Base-by-base conservation (phyloP, 1,140 invertebrate genomes). In the Dryas iulia region DNA sequence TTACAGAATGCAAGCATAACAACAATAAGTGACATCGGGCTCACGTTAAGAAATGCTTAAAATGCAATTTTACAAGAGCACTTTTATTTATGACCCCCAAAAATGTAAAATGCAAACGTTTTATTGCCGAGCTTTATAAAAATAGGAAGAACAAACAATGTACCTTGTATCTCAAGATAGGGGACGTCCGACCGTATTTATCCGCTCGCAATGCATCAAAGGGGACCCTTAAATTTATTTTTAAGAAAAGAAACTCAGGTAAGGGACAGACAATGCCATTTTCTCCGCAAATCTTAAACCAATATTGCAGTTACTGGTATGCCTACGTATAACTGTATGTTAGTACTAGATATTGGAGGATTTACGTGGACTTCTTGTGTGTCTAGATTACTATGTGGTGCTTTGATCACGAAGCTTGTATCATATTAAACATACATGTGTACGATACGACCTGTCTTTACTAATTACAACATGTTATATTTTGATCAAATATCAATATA, bases 81-180 rank as follows among this genome's bases (percentile, higher is more conserved):
- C 76, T 81, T 86, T 88, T 90, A 91, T 91, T 91, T 90, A 90
- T 90, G 86, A 79, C 77, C 89, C 86, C 83, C 78, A 84, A 88
- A 89, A 91, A 90, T 89, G 84, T 84, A 86, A 91, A 89, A 88
- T 85, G 83, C 83, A 85, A 87, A 87, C 82, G 79, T 90, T 91
- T 91, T 90, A 91, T 89, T 89, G 82, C 81, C 52, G 76, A 78
- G 82, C 82, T 85, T 84, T 88, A 79, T 81, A 83, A 88, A 86
- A 89, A 87, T 90, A 81, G 71, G 79, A 84, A 89, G 84, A 91
- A 88, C 85, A 90, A 91, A 91, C 86, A 90, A 89, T 83, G 77
- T 78, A 75, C 80, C 78, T 84, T 81, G 81, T 84, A 84, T 86
- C 76, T 76, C 78, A 82, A 85, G 79, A 84, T 74, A 78, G 82